Evolutionary conservation across 2,113 vertebrate species (phyloP), one percentile per base, ranked within the genome.

Genomic region (Eonycteris spelaea): DNA sequence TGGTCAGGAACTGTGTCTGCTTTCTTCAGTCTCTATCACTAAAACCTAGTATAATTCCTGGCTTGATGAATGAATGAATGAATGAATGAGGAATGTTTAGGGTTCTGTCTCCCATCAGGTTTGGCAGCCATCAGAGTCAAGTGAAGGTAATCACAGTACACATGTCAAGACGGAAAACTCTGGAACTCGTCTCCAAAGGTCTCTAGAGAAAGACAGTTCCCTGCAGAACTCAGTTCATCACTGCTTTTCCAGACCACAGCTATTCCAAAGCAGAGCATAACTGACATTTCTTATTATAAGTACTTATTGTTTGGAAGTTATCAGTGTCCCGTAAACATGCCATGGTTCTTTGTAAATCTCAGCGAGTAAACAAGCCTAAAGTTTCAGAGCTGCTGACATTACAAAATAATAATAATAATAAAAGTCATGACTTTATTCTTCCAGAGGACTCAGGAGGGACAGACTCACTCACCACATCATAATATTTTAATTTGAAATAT

Each of bases 401-500:
- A 78, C 21, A 38, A 48, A 71, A 65, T 5, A 51, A 53, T n/a
- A 67, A 51, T 16, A 75, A 4, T 5, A 35, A 91, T 7, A 55
- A 2, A 38, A 70, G 75, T 43, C 43, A 65, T 77, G 38, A 74
- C 21, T 77, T 79, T 78, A 11, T 48, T 86, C 18, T 48, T 55
- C 40, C 26, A 40, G 63, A 94, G 48, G 26, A 94, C 5, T 38
- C 1, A 74, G 5, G 9, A 78, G 19, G 85, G 24, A 91, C 4
- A 92, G 14, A 87, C 6, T 51, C 8, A 79, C 48, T 92, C 30
- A 53, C 24, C 7, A 14, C 18, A 77, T 33, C 55, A 67, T 35
- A 90, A 86, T 53, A 78, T 77, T 92, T 90, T 96, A 30, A 93
- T 89, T 86, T 67, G 67, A 93, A 95, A 90, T 92, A 48, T 61